Conservation (phyloP, 1,140 invertebrate species). For the Drosophila sp. region DNA sequence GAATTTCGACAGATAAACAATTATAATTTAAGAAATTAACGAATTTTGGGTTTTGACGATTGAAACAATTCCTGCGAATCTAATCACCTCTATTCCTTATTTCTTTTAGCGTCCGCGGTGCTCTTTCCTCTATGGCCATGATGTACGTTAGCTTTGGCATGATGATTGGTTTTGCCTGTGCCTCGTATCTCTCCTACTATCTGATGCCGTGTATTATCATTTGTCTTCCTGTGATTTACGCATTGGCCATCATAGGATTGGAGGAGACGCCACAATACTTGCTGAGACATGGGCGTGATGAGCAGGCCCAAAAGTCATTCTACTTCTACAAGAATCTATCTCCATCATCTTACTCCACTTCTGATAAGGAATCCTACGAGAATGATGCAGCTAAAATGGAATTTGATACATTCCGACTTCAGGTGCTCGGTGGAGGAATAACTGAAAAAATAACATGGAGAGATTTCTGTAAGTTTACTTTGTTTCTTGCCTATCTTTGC, state of each 20-base stretch:
- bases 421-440: constrained; percentile 62
- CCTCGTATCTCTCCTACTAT: constrained; percentile 59
- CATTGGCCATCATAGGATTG: constrained; percentile 51
- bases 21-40: constrained; percentile 7
- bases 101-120: constrained; percentile 58
- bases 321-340: constrained; percentile 68
- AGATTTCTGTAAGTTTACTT: constrained; percentile 60
- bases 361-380: constrained; percentile 44
- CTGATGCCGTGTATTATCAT: constrained; percentile 65
- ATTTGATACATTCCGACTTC: constrained; percentile 63
- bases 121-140: constrained; percentile 65
- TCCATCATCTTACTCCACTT: background rate
- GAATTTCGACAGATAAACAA: constrained; percentile 5
- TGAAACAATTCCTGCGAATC: background rate
- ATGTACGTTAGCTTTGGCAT: constrained; percentile 66
- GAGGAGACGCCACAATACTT: constrained; percentile 62
- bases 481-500: background rate
- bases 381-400: constrained; percentile 56
- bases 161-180: constrained; percentile 53
- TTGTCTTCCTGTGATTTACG: constrained; percentile 53
- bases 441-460: constrained; percentile 39
- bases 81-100: background rate
- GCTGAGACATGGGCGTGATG: constrained; percentile 48
- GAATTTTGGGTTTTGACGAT: background rate
- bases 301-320: constrained; percentile 53